Percentiles rank a stretch among this genome's conserved stretches.
phyloP scores from a whole-genome alignment of 2,888 invertebrate species.

The Dryococelus australis region DNA sequence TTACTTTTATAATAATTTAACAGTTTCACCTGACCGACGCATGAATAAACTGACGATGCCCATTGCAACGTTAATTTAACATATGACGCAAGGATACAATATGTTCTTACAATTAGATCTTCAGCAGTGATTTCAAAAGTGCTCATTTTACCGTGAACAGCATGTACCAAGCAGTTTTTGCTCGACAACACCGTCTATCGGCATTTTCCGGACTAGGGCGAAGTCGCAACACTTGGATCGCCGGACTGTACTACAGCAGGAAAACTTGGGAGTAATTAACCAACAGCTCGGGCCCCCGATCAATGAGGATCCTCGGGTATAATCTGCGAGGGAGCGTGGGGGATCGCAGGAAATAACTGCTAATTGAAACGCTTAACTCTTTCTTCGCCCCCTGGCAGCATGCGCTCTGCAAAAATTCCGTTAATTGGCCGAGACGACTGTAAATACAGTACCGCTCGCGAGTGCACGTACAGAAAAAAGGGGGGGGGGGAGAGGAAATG shows the following conservation, averaged over 20 bases:
- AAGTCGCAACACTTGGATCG: background rate
- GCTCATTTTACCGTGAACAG: no score
- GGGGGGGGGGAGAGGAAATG: background rate
- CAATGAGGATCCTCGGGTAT: conserved; percentile 1
- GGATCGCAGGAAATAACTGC: background rate
- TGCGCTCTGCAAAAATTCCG: background rate
- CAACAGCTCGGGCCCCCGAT: background rate
- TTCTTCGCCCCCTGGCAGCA: background rate
- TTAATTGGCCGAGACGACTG: background rate
- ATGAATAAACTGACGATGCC: no score
- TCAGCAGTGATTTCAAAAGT: no score
- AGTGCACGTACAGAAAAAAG: background rate
- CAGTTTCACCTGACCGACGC: no score
- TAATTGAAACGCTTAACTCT: conserved; percentile 16
- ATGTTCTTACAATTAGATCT: no score
- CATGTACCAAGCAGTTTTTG: no score
- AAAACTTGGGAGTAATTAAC: conserved; percentile 1
- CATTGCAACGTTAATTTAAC: no score
- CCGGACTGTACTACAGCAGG: background rate
- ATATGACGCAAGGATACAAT: no score
- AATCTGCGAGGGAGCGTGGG: background rate
- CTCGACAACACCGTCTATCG: no score
- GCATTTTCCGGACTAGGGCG: no score
- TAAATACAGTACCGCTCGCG: background rate
- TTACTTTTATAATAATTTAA: no score